phyloP scores from a whole-genome alignment of 2,797 vertebrate species.

The Dendrocincla fuliginosa region DNA sequence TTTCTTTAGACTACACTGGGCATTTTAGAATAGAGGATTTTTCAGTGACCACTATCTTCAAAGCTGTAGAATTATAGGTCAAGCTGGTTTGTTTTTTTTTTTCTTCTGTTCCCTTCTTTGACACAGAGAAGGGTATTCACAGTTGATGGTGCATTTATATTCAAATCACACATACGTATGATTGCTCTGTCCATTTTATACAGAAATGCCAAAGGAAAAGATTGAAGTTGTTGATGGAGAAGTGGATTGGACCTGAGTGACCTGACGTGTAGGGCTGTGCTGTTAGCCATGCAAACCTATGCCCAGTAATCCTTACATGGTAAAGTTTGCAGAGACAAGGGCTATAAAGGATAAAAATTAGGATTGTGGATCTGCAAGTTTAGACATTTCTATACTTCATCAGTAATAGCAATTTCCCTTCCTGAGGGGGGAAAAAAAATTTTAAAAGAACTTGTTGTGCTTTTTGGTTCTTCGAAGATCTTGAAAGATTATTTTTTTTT shows the following conservation, averaged over 20 bases:
- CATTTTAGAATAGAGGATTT: background rate
- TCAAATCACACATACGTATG: background rate
- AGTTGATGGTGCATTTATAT: background rate
- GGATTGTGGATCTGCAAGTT: background rate
- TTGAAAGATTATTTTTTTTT: background rate
- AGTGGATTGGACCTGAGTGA: background rate
- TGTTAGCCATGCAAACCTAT: background rate
- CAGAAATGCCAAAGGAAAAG: background rate
- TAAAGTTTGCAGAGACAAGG: background rate
- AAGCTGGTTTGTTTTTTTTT: background rate
- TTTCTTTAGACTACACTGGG: background rate
- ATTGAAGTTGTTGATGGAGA: background rate
- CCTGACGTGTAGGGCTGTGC: background rate
- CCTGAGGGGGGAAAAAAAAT: accelerated
- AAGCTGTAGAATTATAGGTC: background rate
- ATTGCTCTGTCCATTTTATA: background rate
- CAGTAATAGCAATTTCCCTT: background rate
- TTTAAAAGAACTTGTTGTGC: background rate
- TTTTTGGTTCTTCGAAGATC: background rate
- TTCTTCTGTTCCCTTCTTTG: background rate
- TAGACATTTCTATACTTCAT: background rate
- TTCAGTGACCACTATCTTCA: background rate
- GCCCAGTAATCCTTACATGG: background rate
- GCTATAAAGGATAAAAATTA: background rate
- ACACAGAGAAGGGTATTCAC: background rate